phyloP scores from a whole-genome alignment of 2,113 vertebrate genomes.

The Syngnathus typhle region DNA sequence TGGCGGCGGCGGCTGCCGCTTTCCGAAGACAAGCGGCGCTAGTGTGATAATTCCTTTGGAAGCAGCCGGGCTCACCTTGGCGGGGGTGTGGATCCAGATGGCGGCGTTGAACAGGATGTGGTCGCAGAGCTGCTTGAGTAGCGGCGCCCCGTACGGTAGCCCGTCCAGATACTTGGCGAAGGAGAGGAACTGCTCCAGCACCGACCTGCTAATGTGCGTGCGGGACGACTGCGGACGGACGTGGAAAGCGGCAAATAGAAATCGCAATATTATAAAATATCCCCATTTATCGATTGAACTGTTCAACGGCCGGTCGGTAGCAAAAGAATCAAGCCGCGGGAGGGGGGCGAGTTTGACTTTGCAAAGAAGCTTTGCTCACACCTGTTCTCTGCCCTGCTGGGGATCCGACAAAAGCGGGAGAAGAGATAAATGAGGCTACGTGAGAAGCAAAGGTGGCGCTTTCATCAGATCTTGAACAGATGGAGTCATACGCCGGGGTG shows the following conservation, averaged over 20 bases:
- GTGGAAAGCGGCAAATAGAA: slow-evolving; percentile 77
- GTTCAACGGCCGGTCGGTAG: too few relatives aligned
- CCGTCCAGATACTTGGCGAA: slow-evolving; percentile 97
- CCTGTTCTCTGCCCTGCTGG: slow-evolving; percentile 45
- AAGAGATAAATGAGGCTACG: slow-evolving; percentile 37
- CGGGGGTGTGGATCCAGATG: slow-evolving; percentile 97
- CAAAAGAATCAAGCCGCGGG: too few relatives aligned
- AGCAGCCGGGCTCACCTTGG: slow-evolving; percentile 76
- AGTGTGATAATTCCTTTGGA: too few relatives aligned
- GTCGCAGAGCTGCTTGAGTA: slow-evolving; percentile 96
- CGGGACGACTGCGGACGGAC: slow-evolving; percentile 79
- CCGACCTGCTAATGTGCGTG: slow-evolving; percentile 88
- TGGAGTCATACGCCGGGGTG: slow-evolving; percentile 55
- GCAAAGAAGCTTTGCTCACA: slow-evolving; percentile 31
- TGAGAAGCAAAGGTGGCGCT: slow-evolving; percentile 46
- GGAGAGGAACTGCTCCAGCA: slow-evolving; percentile 95
- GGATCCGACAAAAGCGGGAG: slow-evolving; percentile 19
- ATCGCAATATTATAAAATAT: not conserved
- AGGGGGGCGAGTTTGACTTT: slow-evolving; percentile 22
- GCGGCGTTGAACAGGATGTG: slow-evolving; percentile 97
- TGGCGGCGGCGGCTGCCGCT: slow-evolving; percentile 19
- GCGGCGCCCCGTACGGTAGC: slow-evolving; percentile 87
- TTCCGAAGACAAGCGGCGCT: slow-evolving; percentile 35
- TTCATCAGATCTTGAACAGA: slow-evolving; percentile 64
- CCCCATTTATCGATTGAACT: too few relatives aligned